Evolutionary conservation across 2,113 vertebrate species (phyloP), one percentile per base, ranked within the genome.

Genomic region (Siniperca chuatsi): DNA sequence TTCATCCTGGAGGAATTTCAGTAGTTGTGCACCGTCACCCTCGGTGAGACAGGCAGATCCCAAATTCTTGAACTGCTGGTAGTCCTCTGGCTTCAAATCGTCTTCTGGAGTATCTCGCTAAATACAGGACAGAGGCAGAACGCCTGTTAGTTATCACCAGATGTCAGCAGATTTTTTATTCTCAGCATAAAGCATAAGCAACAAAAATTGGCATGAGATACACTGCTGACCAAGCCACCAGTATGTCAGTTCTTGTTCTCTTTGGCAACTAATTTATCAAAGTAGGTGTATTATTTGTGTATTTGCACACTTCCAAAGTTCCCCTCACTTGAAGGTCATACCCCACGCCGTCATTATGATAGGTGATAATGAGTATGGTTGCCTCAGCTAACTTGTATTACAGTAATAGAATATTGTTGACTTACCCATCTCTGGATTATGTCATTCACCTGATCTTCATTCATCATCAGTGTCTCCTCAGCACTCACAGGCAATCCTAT

Each of bases 371-470:
- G 9, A 69, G 48, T 23, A 29, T 4, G 23, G 6, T n/a, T 33
- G 52, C 75, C 35, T 81, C 52, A 37, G 57, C 25, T 82, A 15
- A 72, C 48, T 20, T 42, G 1, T 81, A 48, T 60, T 48, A 1
- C n/a, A 76, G 25, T 62, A 15, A 29, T 2, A 68, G 5, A 80
- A 75, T 55, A 50, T 15, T 48, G 48, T 50, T 64, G 86, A 97
- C 98, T 98, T 95, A 99, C 98, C 11, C 98, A 98, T 98, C 95
- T 97, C 81, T 96, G 95, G 94, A 99, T 95, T 87, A 97, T 82
- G 48, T 95, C 95, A 46, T 96, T 95, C 93, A 98, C 93, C 84
- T 97, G 95, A 77, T 97, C 96, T 84, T 95, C 92, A 55, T 96
- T 95, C 97, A 97, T 98, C 88, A 13, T 90, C 54, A 85, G 50